Base-by-base conservation (phyloP, 1,140 invertebrate genomes). In the Ostrea edulis region DNA sequence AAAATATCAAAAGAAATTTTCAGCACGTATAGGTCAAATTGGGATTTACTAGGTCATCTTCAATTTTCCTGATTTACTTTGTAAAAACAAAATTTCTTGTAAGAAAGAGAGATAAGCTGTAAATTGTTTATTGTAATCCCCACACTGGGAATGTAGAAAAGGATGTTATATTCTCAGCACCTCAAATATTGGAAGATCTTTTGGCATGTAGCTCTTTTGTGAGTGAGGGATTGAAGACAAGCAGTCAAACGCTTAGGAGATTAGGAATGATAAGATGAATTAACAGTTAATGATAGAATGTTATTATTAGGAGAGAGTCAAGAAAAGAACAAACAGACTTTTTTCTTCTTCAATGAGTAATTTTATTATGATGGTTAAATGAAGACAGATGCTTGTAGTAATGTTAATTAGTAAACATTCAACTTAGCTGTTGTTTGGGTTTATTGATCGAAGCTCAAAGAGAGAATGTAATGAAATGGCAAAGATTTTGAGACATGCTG, bases 281-380 rank as follows among this genome's bases (percentile, higher is more conserved):
- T 77, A 77, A 77, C 68, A 77, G 68, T 77, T 77, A 77, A 77
- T 77, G 22, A 77, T 14, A 29, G 68, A 25, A 77, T 77, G 25
- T 77, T 77, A 77, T 44, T 77, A 35, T 12, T 17, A 25, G 11
- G 29, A 77, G 25, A 25, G 22, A 71, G 68, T 62, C 22, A 17
- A 14, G 25, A 29, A 25, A 35, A 29, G 68, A 77, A 77, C 25
- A 77, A 77, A 35, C 68, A 25, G 11, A 14, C 29, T 17, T 25
- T 77, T 9, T 77, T 77, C 68, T 77, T 22, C 68, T 77, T 29
- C 14, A 77, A 77, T 77, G 68, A 77, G 68, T 11, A 77, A 77
- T 71, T 22, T 12, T 71, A 25, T 77, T 29, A 25, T 29, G 22
- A 77, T 77, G 22, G 2, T 77, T 25, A 77, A 35, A 77, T 12